Base-by-base conservation (phyloP, 2,888 invertebrate species). In the Pristionchus arcanus region DNA sequence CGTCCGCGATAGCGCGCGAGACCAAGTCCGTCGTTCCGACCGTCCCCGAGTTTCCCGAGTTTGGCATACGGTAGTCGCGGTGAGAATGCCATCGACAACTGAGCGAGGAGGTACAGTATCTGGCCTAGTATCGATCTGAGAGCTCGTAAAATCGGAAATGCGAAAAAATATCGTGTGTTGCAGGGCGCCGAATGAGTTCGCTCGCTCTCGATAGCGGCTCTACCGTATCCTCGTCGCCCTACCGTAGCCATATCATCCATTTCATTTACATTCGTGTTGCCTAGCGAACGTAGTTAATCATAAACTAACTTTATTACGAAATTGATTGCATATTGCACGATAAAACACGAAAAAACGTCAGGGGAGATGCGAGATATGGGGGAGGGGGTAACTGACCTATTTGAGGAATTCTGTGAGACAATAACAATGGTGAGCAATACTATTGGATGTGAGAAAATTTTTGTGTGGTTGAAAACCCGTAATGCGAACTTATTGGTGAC, bases 101-200 rank as follows among this genome's bases (percentile, higher is more conserved):
- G 49, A 77, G 77, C 37, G 37, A n/a, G 81, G 81, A 81, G 81
- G 81, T 53, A 81, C 81, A 53, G 81, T 81, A 81, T 49, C 49
- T 81, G 81, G 81, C 81, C 28, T 63, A 63, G 19, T 21, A 55
- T 55, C 55, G 63, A 63, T 25, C 63, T 25, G 63, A 37, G 19
- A 34, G 16, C 1, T 1, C 31, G 68, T 2, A 68, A 59, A 16
- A 3, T 59, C 13, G 19, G 2, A 59, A 59, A 25, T 9, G 4
- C 13, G 3, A 3, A 59, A 25, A 59, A 59, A 16, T 4, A 25
- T 59, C 59, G 13, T 13, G 25, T 71, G 34, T 77, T 77, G 37
- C 49, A 81, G 81, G 49, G 49, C 49, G 15, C 13, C 81, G 15
- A 49, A 81, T 16, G 81, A 81, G 49, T 81, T 81, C 28, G 81